phyloP scores from a whole-genome alignment of 2,797 vertebrate genomes.

The Chelmon rostratus region DNA sequence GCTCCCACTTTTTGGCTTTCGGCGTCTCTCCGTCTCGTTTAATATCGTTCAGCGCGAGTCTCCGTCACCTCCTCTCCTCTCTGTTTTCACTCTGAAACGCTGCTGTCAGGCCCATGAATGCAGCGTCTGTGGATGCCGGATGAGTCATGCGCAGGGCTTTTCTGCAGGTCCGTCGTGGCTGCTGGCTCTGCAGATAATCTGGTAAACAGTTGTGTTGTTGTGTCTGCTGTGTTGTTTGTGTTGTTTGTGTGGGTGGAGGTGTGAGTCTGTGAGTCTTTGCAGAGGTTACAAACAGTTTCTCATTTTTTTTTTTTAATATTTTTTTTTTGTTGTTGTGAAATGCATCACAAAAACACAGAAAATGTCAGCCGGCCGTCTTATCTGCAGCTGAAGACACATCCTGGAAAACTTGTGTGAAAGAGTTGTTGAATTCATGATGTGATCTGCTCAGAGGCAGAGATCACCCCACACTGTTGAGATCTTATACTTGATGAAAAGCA shows the following conservation, averaged over 20 bases:
- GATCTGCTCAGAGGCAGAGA: neutral
- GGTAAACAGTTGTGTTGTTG: conserved; percentile 55
- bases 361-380: neutral
- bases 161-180: conserved; percentile 36
- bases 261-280: conserved; percentile 44
- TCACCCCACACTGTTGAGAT: neutral
- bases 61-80: conserved; percentile 36
- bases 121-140: conserved; percentile 2
- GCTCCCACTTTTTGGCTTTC: conserved; percentile 34
- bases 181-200: conserved; percentile 35
- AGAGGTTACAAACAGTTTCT: conserved; percentile 51
- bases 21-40: conserved; percentile 10
- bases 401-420: neutral
- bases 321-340: conserved; percentile 26
- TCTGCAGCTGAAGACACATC: neutral
- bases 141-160: conserved; percentile 51
- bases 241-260: conserved; percentile 43
- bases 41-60: no score
- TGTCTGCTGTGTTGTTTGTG: conserved; percentile 36
- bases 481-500: neutral
- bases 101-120: conserved; percentile 51
- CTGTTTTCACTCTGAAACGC: conserved; percentile 42
- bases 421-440: neutral
- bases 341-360: neutral
- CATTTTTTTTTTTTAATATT: neutral